Base-by-base conservation (phyloP, 1,140 invertebrate species). In the Luehdorfia chinensis region DNA sequence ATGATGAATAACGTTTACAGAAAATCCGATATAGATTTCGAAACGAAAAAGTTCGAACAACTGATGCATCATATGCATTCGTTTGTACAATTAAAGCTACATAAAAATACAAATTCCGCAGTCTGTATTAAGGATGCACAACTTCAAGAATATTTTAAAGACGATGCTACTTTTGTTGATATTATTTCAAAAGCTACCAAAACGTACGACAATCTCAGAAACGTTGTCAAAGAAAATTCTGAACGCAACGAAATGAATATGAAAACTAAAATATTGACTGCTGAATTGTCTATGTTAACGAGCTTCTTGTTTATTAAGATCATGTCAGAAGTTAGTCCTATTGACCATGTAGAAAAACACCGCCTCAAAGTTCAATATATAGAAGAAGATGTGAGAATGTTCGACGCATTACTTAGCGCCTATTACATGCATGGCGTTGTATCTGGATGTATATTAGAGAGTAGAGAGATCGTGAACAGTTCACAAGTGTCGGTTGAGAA, bases 281-380 rank as follows among this genome's bases (percentile, higher is more conserved):
- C 87, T 1, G 70, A 89, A 59, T 46, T 90, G 2, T 84, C 76
- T 9, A 47, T 89, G 12, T 52, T 87, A n/a, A 87, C 83, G 0
- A 84, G 88, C 58, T 57, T 90, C 0, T 77, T 90, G 0, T 63
- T 87, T 1, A 18, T 74, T 0, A 67, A 62, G 39, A 34, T 86
- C 2, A 71, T 86, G 56, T 39, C 71, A 7, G 75, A 87, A 66
- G 60, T 87, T 5, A 81, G 65, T 48, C 59, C 73, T 1, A 91
- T 96, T 9, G 95, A 96, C 87, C 93, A 94, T 1, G 90, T 94
- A 0, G 89, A 92, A 32, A 95, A 94, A 68, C 89, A 91, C 25
- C 79, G 88, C 1, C 67, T 95, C 0, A 94, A 94, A 73, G 81
- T 92, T 2, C 68, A 88, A 31, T 93, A 94, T 45, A 74, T 90